Evolutionary conservation across 2,888 invertebrate genomes (phyloP), one percentile per base, ranked within the genome.

Genomic region (Limnephilus lunatus): DNA sequence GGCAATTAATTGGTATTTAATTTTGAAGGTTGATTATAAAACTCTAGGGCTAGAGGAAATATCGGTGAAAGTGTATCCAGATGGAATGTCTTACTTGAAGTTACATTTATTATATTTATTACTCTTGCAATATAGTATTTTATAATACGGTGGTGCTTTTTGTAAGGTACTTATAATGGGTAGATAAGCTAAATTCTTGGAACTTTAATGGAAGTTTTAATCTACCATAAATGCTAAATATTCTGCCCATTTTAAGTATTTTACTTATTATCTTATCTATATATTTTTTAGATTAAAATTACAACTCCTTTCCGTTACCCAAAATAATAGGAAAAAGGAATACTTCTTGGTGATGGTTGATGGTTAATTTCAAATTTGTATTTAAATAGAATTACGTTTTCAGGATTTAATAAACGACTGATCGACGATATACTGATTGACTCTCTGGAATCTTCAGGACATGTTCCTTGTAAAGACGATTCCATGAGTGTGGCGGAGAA

Each of bases 371-470:
- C 9, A 88, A 80, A 68, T 81, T 32, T 14, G n/a, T 80, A 31
- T 81, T 92, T 81, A 80, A 90, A 90, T 81, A 53, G 32, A 68
- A 32, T 86, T 48, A 85, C 89, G 82, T 48, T 94, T 93, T 94
- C 95, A 96, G 96, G 96, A 92, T 97, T 97, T 95, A 97, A 97
- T 95, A 97, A 97, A 94, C 96, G 97, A 89, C 96, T 98, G 12
- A 98, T 98, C 93, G 98, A 98, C 94, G 98, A 98, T 93, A 97
- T 98, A 5, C 96, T 98, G 1, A 96, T 97, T 91, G 98, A 98
- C 94, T 98, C 98, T 0, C 96, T 98, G 82, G 97, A 97, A 94
- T 97, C 97, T 80, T 98, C 98, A 93, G 98, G 97, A 2, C 96
- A 97, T 91, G 95, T 95, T 32, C 97, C 98, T 1, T 97, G 97